Percentiles rank a stretch among this genome's conserved stretches.
These are phyloP conservation scores for Hirundichthys speculiger DNA, from an alignment of 2,113 vertebrate genomes.

Conservation along the genomic window DNA sequence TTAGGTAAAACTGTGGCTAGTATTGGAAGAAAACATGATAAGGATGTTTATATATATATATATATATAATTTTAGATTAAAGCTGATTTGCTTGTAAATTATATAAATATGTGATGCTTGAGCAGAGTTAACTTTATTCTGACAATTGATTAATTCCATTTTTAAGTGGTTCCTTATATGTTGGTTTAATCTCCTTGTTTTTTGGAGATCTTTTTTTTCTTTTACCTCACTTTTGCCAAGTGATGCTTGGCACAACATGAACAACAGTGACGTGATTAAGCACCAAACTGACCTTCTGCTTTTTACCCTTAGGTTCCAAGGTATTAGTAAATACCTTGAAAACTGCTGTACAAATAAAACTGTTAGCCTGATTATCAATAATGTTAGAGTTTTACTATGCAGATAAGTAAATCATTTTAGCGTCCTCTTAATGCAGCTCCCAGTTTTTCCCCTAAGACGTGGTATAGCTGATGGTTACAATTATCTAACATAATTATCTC, in stretches of 20 bases:
- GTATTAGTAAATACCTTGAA: not conserved
- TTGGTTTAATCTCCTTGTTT: too few relatives aligned
- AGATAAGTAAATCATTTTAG: not conserved
- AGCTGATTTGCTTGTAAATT: not conserved
- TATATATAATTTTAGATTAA: not conserved
- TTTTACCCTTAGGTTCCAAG: not conserved
- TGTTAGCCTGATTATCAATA: not conserved
- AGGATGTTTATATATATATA: conserved; percentile 11
- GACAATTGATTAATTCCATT: too few relatives aligned
- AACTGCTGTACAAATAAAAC: not conserved
- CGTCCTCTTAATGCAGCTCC: not conserved
- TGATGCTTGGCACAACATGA: too few relatives aligned
- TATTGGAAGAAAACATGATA: conserved; percentile 22
- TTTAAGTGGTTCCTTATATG: too few relatives aligned
- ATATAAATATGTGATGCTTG: not conserved
- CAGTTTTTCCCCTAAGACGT: conserved; percentile 52
- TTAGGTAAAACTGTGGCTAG: conserved; percentile 17
- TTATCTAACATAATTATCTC: conserved; percentile 68
- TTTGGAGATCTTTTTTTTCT: too few relatives aligned
- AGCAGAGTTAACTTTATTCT: too few relatives aligned
- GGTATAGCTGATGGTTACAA: conserved; percentile 68
- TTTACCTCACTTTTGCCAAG: not conserved
- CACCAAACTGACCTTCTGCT: not conserved
- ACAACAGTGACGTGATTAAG: too few relatives aligned
- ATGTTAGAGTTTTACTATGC: not conserved